phyloP scores from a whole-genome alignment of 2,797 vertebrate genomes.

The Scleropages formosus region DNA sequence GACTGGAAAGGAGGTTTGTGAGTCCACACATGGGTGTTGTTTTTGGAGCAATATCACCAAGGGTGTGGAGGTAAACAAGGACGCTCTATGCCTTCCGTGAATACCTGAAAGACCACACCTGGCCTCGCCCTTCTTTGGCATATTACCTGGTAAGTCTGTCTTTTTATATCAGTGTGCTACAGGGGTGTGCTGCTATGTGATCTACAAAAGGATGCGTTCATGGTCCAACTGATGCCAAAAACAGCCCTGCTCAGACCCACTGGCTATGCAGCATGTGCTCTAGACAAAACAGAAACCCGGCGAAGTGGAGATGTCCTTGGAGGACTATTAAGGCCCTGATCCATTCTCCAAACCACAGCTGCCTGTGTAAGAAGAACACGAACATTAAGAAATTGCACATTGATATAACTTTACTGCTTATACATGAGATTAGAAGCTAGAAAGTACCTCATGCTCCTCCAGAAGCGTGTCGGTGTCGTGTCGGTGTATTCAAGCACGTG shows the following conservation, averaged over 20 bases:
- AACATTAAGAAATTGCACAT: too few relatives aligned
- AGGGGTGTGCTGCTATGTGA: slow-evolving; percentile 13
- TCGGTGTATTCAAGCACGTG: too few relatives aligned
- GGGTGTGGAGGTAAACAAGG: neutral
- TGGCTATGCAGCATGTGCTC: neutral
- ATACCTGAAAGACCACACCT: slow-evolving; percentile 19
- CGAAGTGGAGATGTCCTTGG: neutral
- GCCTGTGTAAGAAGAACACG: too few relatives aligned
- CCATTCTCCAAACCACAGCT: too few relatives aligned
- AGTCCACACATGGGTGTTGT: neutral
- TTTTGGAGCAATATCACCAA: neutral
- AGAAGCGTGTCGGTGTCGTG: too few relatives aligned
- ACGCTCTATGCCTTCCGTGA: neutral
- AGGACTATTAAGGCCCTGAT: neutral
- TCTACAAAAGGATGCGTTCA: neutral
- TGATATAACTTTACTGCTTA: too few relatives aligned
- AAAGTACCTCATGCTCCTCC: too few relatives aligned
- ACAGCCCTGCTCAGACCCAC: neutral
- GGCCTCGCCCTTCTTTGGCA: slow-evolving; percentile 27
- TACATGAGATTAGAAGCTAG: too few relatives aligned
- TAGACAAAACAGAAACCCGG: neutral
- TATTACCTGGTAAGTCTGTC: slow-evolving; percentile 1
- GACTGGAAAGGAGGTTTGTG: too few relatives aligned
- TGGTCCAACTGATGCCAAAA: neutral
- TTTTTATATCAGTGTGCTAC: slow-evolving; percentile 13